Base-by-base conservation (phyloP, 1,140 invertebrate genomes). In the Nasonia longicornis region DNA sequence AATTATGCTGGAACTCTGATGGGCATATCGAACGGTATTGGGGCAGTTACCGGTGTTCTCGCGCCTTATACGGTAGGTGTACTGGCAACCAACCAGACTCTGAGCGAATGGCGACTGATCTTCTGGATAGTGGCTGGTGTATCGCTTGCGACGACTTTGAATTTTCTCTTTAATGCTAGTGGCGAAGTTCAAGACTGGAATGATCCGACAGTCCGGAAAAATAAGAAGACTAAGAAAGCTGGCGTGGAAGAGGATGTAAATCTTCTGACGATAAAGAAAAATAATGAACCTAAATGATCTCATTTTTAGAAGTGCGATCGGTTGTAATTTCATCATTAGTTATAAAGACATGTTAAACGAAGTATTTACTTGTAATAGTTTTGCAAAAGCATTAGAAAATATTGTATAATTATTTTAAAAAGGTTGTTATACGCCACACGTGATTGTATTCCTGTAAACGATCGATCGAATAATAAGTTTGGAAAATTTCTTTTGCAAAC, bases 11-110 rank as follows among this genome's bases (percentile, higher is more conserved):
- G 95, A 16, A 93, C 94, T 0, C 87, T 95, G 45, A 92, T 94
- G 89, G 92, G 92, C 1, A 91, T 94, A 31, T 92, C 92, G 1
- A 94, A 94, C 84, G 91, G 91, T 35, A 79, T 93, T 69, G 93
- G 93, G 2, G 95, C 94, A 38, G 86, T 93, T 8, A 92, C 93
- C 31, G 93, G 93, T 7, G 94, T 95, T 71, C 84, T 94, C 16
- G 94, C 93, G 31, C 94, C 94, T 0, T 94, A 93, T 86, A 88
- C 96, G 20, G 94, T 96, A 38, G 95, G 95, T 77, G 90, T 94
- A 20, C 82, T 86, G 90, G 90, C 77, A 1, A 52, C 78, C 1
- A 83, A 83, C 66, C 82, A 83, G 63, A 80, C 82, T 20, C 20
- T 80, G 20, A 58, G 45, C 20, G 82, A 83, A 35, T 83, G 82